Conservation (phyloP, 2,888 invertebrate species). For the Thecophora atra region DNA sequence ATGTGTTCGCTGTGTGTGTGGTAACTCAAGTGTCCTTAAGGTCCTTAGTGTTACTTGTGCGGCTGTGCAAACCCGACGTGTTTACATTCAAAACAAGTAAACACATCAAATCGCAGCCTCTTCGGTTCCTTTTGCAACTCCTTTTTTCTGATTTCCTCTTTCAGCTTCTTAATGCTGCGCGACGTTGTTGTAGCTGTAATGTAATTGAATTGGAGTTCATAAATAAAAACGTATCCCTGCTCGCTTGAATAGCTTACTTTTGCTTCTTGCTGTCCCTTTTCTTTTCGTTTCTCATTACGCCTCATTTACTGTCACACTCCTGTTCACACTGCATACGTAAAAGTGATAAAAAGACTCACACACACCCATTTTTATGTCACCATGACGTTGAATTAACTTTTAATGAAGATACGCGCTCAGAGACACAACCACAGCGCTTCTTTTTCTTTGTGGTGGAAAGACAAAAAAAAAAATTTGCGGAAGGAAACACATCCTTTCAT, state of each 20-base stretch:
- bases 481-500: constrained; percentile 1
- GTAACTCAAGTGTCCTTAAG: constrained; percentile 6
- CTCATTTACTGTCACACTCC: background rate
- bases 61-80: background rate
- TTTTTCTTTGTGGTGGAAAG: background rate
- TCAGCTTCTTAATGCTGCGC: background rate
- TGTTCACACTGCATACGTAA: background rate
- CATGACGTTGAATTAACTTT: constrained; percentile 16
- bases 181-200: constrained; percentile 2
- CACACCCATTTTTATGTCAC: background rate
- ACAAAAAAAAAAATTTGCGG: background rate
- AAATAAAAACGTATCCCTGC: constrained; percentile 35
- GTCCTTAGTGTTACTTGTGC: constrained; percentile 23
- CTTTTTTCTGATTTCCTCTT: constrained; percentile 1
- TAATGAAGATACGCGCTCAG: constrained; percentile 25
- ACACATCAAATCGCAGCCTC: constrained; percentile 28
- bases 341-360: constrained; percentile 4
- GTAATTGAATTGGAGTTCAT: constrained; percentile 37
- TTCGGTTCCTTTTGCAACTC: constrained; percentile 7
- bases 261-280: background rate
- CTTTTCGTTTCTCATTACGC: background rate
- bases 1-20: background rate
- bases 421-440: background rate
- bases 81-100: constrained; percentile 24
- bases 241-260: constrained; percentile 21